Evolutionary conservation across 2,113 vertebrate genomes (phyloP).

Genomic region (Mobula birostris): DNA sequence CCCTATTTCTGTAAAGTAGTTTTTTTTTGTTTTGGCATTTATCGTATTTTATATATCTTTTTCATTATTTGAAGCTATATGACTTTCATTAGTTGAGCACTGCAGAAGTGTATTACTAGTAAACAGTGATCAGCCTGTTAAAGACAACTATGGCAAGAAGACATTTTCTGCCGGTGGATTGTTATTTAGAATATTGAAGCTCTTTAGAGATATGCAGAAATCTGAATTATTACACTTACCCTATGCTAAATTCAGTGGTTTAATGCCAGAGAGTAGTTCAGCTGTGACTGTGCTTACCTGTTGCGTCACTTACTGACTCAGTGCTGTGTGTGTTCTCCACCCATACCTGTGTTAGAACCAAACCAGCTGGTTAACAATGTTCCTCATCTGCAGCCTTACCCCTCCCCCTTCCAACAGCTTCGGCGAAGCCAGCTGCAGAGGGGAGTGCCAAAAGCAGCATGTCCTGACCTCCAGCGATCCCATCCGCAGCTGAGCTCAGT

Average conservation of each 20-base stretch:
- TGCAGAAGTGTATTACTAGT: not conserved
- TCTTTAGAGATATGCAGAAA: not conserved
- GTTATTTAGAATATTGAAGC: not conserved
- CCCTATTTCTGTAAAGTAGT: not conserved
- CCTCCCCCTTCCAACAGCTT: not conserved
- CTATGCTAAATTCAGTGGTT: not conserved
- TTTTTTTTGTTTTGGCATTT: not conserved
- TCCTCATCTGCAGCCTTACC: not conserved
- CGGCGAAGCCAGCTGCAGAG: not conserved
- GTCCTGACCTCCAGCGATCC: not conserved
- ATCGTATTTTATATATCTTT: not conserved
- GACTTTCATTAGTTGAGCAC: not conserved
- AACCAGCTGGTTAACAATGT: not conserved
- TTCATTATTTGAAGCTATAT: not conserved
- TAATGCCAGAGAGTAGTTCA: not conserved
- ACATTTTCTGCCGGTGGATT: not conserved
- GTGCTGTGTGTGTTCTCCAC: not conserved
- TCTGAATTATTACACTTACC: not conserved
- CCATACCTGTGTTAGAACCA: not conserved
- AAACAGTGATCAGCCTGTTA: not conserved
- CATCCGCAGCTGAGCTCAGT: not conserved
- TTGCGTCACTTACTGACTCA: not conserved
- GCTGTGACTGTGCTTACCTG: not conserved
- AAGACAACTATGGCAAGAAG: not conserved
- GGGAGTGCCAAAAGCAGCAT: slow-evolving; percentile 1